A percentile compares a stretch with the other conserved stretches of the same genome.
phyloP scores from a whole-genome alignment of 1,140 invertebrate genomes.

The Euwallacea fornicatus region DNA sequence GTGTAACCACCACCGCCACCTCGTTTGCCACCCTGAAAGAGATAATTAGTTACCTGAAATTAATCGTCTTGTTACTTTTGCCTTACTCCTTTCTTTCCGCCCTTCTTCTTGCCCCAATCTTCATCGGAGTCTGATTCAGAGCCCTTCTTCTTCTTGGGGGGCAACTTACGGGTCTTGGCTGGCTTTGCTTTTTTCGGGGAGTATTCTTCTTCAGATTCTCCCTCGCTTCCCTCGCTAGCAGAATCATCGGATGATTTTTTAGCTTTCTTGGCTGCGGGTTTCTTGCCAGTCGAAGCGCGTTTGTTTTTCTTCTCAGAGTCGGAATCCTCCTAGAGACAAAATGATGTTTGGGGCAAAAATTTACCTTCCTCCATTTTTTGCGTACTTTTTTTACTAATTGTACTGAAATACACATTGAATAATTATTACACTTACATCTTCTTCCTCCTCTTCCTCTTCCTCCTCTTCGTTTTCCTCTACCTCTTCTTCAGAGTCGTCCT shows the following conservation, averaged over 20 bases:
- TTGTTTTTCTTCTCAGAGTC: conserved; percentile 65
- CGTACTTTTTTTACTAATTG: too few species aligned
- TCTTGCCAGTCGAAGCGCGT: conserved; percentile 58
- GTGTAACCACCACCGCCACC: conserved; percentile 76
- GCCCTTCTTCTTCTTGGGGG: conserved; percentile 69
- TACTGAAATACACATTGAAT: neutral
- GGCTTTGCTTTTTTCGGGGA: conserved; percentile 64
- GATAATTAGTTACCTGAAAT: conserved; percentile 3
- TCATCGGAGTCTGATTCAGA: conserved; percentile 76
- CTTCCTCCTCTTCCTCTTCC: conserved; percentile 53
- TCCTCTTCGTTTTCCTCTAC: conserved; percentile 65
- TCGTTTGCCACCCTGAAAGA: conserved; percentile 48
- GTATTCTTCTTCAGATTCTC: conserved; percentile 70
- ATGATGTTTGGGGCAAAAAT: neutral
- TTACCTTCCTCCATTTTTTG: neutral
- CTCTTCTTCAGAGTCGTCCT: conserved; percentile 61
- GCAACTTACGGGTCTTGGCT: conserved; percentile 53
- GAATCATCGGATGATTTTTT: conserved; percentile 65
- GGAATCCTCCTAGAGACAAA: conserved; percentile 55
- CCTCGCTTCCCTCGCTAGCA: conserved; percentile 62
- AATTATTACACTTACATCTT: conserved; percentile 15
- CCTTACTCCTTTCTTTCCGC: conserved; percentile 54
- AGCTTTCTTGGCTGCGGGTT: conserved; percentile 59
- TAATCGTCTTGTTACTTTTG: neutral
- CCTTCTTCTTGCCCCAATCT: conserved; percentile 72